phyloP scores from a whole-genome alignment of 2,888 invertebrate species.

The Deilephila elpenor region DNA sequence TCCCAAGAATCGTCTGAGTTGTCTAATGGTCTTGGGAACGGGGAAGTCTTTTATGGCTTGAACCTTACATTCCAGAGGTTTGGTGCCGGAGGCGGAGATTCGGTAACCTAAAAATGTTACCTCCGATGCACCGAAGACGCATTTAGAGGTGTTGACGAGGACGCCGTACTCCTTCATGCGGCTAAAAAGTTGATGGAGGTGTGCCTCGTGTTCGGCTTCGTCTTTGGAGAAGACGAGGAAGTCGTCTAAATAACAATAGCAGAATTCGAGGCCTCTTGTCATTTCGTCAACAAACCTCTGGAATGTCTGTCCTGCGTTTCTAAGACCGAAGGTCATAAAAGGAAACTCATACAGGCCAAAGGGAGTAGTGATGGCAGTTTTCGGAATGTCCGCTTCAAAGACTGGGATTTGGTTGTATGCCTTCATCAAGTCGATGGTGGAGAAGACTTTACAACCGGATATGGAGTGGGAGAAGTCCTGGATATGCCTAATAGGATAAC shows the following conservation, averaged over 20 bases:
- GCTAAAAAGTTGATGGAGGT: slow-evolving; percentile 43
- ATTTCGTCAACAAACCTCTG: slow-evolving; percentile 59
- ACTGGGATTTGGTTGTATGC: background rate
- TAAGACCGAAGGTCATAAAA: background rate
- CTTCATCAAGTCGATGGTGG: slow-evolving; percentile 33
- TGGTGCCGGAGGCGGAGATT: slow-evolving; percentile 45
- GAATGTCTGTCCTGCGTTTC: slow-evolving; percentile 54
- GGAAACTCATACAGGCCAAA: slow-evolving; percentile 5
- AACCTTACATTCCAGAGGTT: slow-evolving; percentile 52
- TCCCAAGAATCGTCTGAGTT: slow-evolving; percentile 42
- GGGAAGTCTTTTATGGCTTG: slow-evolving; percentile 43
- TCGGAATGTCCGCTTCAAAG: background rate
- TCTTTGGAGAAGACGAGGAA: slow-evolving; percentile 47
- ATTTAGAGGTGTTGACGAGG: slow-evolving; percentile 44
- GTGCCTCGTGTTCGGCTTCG: slow-evolving; percentile 35
- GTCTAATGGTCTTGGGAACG: slow-evolving; percentile 37
- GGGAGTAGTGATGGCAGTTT: slow-evolving; percentile 5
- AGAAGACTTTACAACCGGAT: slow-evolving; percentile 29
- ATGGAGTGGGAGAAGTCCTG: slow-evolving; percentile 33
- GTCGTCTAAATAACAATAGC: slow-evolving; percentile 56
- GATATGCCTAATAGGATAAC: slow-evolving; percentile 32
- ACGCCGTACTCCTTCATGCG: slow-evolving; percentile 40
- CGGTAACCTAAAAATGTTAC: slow-evolving; percentile 44
- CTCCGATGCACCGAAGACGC: slow-evolving; percentile 41
- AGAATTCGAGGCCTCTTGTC: slow-evolving; percentile 39